Evolutionary conservation across 2,888 invertebrate genomes (phyloP).

Genomic region (Chaetoderma sp.): DNA sequence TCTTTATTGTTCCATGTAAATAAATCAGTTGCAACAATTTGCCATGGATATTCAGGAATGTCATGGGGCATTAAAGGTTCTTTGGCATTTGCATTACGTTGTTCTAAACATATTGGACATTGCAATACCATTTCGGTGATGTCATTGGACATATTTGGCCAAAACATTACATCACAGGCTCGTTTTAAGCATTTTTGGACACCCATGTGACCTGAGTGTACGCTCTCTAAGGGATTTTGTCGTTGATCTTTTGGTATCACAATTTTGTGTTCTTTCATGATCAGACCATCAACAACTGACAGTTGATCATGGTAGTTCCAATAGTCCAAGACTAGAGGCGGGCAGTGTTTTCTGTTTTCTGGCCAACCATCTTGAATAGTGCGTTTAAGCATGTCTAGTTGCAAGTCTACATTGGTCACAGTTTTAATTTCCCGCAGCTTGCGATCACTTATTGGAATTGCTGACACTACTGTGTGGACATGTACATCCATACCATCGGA

Average conservation of each 20-base stretch:
- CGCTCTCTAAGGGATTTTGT: constrained; percentile 16
- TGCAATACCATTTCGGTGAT: not conserved
- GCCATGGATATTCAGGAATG: not conserved
- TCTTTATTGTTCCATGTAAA: not conserved
- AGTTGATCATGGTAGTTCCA: constrained; percentile 32
- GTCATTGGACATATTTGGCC: constrained; percentile 24
- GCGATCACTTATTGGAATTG: constrained; percentile 15
- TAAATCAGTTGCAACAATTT: not conserved
- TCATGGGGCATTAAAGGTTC: too few species aligned
- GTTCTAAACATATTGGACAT: too few species aligned
- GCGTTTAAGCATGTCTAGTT: constrained; percentile 18
- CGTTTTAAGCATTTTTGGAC: constrained; percentile 20
- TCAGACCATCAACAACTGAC: constrained; percentile 17
- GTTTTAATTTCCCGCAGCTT: constrained; percentile 8
- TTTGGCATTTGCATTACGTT: too few species aligned
- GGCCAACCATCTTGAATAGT: constrained; percentile 32
- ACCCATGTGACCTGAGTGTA: constrained; percentile 22
- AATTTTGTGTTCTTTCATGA: constrained; percentile 28
- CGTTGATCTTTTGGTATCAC: constrained; percentile 18
- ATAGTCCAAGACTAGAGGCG: constrained; percentile 4
- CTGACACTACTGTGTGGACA: constrained; percentile 9
- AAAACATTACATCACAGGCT: constrained; percentile 23
- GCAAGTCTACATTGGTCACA: not conserved
- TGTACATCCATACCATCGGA: constrained; percentile 22
- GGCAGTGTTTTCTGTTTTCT: constrained; percentile 18